phyloP scores from a whole-genome alignment of 2,888 invertebrate species.

The Orthosia gothica region DNA sequence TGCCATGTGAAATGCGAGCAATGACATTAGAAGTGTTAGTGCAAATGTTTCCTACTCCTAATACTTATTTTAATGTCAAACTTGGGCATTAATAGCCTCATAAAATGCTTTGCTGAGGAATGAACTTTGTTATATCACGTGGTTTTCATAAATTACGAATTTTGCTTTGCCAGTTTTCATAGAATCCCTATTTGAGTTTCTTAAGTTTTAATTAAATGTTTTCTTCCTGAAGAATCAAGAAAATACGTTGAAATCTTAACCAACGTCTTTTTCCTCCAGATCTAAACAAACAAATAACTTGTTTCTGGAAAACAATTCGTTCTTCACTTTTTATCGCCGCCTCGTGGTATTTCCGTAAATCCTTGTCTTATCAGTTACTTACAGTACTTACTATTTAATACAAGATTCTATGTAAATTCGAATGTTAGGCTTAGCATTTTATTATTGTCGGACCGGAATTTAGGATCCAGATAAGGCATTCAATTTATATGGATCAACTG shows the following conservation, averaged over 20 bases:
- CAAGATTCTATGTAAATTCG: constrained; percentile 37
- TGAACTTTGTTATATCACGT: not conserved
- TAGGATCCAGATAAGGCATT: constrained; percentile 29
- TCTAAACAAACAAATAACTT: constrained; percentile 34
- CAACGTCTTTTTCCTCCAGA: not conserved
- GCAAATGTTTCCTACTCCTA: constrained; percentile 30
- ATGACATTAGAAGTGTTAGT: constrained; percentile 48
- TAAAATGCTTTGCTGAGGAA: constrained; percentile 16
- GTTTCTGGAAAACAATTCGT: constrained; percentile 17
- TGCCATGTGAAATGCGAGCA: constrained; percentile 48
- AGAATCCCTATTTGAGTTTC: not conserved
- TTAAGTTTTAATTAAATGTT: not conserved
- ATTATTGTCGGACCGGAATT: constrained; percentile 32
- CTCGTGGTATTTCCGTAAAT: constrained; percentile 25
- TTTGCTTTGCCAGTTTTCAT: not conserved
- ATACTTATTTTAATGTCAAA: constrained; percentile 45
- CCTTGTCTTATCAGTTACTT: constrained; percentile 37
- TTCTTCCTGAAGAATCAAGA: constrained; percentile 5
- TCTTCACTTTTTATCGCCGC: constrained; percentile 10
- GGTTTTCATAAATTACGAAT: not conserved
- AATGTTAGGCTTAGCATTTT: constrained; percentile 32
- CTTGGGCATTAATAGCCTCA: constrained; percentile 13
- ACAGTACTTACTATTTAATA: constrained; percentile 27
- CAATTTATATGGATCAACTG: constrained; percentile 36
- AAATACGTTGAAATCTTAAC: not conserved